Conservation (phyloP, 2,113 vertebrate species). For the Scophthalmus maximus region DNA sequence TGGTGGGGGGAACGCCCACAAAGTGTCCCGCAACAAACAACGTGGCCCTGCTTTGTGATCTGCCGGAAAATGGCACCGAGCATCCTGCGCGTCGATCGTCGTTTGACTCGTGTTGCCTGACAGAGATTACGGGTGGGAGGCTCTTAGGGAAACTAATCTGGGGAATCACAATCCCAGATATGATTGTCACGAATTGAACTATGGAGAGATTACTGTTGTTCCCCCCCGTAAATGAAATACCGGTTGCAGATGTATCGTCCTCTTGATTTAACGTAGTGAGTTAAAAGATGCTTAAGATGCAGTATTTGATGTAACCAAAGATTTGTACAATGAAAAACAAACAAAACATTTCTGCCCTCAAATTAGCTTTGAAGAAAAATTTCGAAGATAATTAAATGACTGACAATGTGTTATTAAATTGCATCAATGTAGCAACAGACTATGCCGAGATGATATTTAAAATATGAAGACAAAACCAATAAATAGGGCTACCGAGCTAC, state of each 20-base stretch:
- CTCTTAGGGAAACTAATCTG: slow-evolving; percentile 46
- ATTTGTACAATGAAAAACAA: too few relatives aligned
- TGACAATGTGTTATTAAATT: too few relatives aligned
- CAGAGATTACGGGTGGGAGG: slow-evolving; percentile 48
- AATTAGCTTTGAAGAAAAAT: background rate
- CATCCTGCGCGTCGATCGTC: slow-evolving; percentile 48
- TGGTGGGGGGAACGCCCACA: slow-evolving; percentile 69
- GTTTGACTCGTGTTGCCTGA: slow-evolving; percentile 33
- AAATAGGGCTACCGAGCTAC: too few relatives aligned
- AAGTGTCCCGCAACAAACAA: slow-evolving; percentile 58
- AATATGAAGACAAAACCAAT: too few relatives aligned
- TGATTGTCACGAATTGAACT: slow-evolving; percentile 14
- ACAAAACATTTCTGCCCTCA: too few relatives aligned
- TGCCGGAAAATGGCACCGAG: slow-evolving; percentile 68
- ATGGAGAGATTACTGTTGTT: background rate
- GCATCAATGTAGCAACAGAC: too few relatives aligned
- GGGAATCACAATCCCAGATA: slow-evolving; percentile 16
- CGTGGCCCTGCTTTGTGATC: slow-evolving; percentile 73
- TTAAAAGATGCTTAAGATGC: background rate
- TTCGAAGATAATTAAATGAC: too few relatives aligned
- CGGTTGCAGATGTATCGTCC: background rate
- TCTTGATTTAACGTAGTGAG: background rate
- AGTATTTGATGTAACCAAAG: too few relatives aligned
- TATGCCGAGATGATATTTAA: too few relatives aligned
- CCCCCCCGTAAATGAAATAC: background rate